Evolutionary conservation across 2,113 vertebrate genomes (phyloP), one percentile per base, ranked within the genome.

Genomic region (Spheniscus mendiculus): DNA sequence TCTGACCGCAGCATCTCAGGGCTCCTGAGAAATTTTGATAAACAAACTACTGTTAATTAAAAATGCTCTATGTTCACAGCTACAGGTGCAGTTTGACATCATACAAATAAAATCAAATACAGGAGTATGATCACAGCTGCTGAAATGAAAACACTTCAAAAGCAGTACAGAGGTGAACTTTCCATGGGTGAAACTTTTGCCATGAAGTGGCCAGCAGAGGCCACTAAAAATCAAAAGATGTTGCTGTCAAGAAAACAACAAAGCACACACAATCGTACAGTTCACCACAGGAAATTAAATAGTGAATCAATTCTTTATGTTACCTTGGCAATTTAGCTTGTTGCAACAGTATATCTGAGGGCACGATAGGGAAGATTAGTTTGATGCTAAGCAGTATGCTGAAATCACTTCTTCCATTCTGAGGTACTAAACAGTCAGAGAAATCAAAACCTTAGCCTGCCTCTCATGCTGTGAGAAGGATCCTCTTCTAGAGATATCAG

Each of bases 1-100:
- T 98, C 98, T 11, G 98, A 97, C 73, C 83, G 96, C 34, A 98
- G 89, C 92, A 99, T 97, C 94, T 97, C 98, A 29, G 99, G 98
- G 82, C 98, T 98, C 94, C 99, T 99, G 96, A 85, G 42, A 96
- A 90, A 97, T 89, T 82, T 73, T 83, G 65, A 98, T 61, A 95
- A 90, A 94, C 10, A 96, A 97, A 63, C n/a, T 38, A 6, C 2
- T 38, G 53, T 95, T 87, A 94, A 56, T 76, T 32, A 77, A 53
- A 69, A 87, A 63, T 18, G 38, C 34, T 47, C 61, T 15, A 16
- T 12, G 47, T 44, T 79, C 47, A 76, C 36, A 50, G 47, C 34
- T 42, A 20, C 4, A 69, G 49, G 21, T 20, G 50, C 44, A 93
- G 52, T 78, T 58, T 66, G 66, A 89, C 56, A 93, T 74, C 70